Evolutionary conservation across 1,140 invertebrate species (phyloP).

Genomic region (Lepeophtheirus salmonis): DNA sequence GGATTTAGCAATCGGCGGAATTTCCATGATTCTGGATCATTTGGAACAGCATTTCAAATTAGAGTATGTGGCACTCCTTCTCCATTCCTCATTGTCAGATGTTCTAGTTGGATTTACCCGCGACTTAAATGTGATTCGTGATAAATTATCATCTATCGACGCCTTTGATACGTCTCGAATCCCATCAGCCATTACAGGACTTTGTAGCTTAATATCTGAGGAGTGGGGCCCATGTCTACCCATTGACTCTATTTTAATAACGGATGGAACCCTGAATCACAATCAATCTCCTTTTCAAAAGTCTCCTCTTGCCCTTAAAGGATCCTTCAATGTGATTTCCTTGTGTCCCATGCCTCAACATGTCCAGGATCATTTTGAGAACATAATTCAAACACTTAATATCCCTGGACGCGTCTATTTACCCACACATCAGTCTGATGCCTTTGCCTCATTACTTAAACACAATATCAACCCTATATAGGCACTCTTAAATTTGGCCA

Average conservation of each 20-base stretch:
- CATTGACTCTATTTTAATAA: slow-evolving; percentile 56
- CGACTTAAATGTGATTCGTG: slow-evolving; percentile 53
- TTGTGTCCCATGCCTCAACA: neutral
- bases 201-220: slow-evolving; percentile 48
- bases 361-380: neutral
- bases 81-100: slow-evolving; percentile 58
- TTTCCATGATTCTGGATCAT: slow-evolving; percentile 68
- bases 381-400: neutral
- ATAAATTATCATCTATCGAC: slow-evolving; percentile 46
- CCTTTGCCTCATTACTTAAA: slow-evolving; percentile 50
- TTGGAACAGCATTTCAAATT: slow-evolving; percentile 57
- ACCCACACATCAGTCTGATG: neutral
- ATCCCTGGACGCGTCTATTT: neutral
- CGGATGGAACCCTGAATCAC: slow-evolving; percentile 49
- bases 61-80: slow-evolving; percentile 73
- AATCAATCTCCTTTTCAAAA: slow-evolving; percentile 38
- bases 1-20: slow-evolving; percentile 57
- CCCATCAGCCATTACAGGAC: slow-evolving; percentile 48
- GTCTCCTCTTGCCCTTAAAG: neutral
- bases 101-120: slow-evolving; percentile 57
- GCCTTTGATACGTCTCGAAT: slow-evolving; percentile 64
- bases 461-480: slow-evolving; percentile 55
- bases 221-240: slow-evolving; percentile 64
- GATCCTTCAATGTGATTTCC: neutral
- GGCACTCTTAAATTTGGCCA: slow-evolving; percentile 50